Conservation (phyloP, 2,113 vertebrate species). For the Cnemophilus loriae region DNA sequence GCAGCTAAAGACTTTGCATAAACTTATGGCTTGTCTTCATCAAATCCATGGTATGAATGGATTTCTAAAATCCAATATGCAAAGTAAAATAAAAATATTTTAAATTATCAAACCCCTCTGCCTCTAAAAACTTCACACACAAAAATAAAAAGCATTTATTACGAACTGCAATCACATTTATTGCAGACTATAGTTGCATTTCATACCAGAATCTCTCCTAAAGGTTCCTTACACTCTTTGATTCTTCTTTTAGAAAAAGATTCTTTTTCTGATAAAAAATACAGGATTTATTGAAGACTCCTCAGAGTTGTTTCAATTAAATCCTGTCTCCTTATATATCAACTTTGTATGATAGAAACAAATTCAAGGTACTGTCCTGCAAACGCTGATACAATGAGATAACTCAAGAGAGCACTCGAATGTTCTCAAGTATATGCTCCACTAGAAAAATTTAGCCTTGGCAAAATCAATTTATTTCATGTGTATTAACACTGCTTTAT, state of each 20-base stretch:
- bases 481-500: constrained; percentile 21
- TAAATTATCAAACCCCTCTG: neutral
- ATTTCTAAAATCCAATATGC: neutral
- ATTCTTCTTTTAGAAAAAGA: neutral
- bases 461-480: constrained; percentile 53
- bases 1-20: constrained; percentile 5
- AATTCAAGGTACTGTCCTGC: constrained; percentile 49
- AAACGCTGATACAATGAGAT: constrained; percentile 31
- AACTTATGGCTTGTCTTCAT: neutral
- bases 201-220: neutral
- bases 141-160: neutral
- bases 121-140: neutral
- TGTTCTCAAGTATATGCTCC: constrained; percentile 33
- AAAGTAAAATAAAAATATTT: neutral
- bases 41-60: neutral
- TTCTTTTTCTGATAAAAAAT: constrained; percentile 6
- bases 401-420: constrained; percentile 36
- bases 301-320: constrained; percentile 40
- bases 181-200: neutral
- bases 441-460: constrained; percentile 42
- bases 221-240: neutral
- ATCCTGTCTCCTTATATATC: neutral
- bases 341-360: constrained; percentile 29
- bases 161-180: neutral
- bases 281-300: neutral